These are phyloP conservation scores for Epirrhoe tristata DNA, from an alignment of 2,888 invertebrate genomes.

Conservation along the genomic window DNA sequence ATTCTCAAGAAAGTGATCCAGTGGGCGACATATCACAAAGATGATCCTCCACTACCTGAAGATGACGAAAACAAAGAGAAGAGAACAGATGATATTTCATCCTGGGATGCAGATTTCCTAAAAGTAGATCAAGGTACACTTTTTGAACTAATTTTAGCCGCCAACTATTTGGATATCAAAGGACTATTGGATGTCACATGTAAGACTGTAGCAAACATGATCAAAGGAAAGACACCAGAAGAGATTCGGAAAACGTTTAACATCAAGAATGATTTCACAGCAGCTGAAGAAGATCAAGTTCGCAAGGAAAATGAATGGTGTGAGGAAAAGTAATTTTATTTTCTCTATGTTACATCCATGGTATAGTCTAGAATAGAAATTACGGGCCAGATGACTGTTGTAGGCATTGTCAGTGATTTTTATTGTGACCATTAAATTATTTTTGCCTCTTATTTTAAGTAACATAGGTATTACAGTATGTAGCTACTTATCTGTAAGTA, in stretches of 20 bases:
- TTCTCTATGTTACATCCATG: neutral
- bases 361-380: conserved; percentile 7
- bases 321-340: conserved; percentile 89
- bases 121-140: conserved; percentile 99
- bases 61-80: conserved; percentile 99
- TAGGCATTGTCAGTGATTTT: conserved; percentile 17
- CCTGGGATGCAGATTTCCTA: conserved; percentile 99
- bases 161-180: conserved; percentile 98
- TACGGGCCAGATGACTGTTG: conserved; percentile 3
- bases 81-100: conserved; percentile 99
- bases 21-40: conserved; percentile 97
- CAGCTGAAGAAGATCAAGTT: conserved; percentile 99
- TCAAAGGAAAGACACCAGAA: conserved; percentile 98
- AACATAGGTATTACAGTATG: conserved; percentile 3
- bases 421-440: conserved; percentile 15
- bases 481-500: conserved; percentile 1
- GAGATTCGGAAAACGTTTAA: conserved; percentile 98
- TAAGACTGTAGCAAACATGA: conserved; percentile 99
- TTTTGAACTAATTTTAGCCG: conserved; percentile 98
- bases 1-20: conserved; percentile 97
- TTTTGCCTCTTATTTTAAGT: conserved; percentile 11
- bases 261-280: conserved; percentile 98
- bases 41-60: conserved; percentile 97
- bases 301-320: conserved; percentile 98
- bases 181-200: conserved; percentile 98